A percentile compares a stretch with the other conserved stretches of the same genome.
These are phyloP conservation scores for Saxidomus purpurata DNA, from an alignment of 1,140 invertebrate genomes.

Conservation along the genomic window DNA sequence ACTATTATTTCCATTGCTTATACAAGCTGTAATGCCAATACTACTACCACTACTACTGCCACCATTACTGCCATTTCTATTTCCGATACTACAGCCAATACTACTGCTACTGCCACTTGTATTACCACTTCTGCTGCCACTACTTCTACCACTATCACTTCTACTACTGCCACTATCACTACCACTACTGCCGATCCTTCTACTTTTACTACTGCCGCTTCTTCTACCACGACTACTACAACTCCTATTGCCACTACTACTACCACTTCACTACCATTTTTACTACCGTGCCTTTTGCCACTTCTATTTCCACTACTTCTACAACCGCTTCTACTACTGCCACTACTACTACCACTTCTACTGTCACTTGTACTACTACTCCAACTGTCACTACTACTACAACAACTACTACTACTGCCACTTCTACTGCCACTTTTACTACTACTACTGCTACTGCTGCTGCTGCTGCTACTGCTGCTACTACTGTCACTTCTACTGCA, in stretches of 20 bases:
- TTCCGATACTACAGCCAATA: conserved; percentile 18
- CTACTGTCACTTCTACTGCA: conserved; percentile 25
- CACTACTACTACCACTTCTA: too few relatives aligned
- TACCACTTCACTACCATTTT: too few relatives aligned
- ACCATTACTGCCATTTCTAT: conserved; percentile 8
- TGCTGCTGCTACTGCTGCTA: not conserved
- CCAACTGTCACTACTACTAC: not conserved
- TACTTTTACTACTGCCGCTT: conserved; percentile 15
- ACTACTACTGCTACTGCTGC: conserved; percentile 14
- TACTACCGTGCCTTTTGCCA: not conserved
- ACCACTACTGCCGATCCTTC: too few relatives aligned
- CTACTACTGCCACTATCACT: conserved; percentile 19
- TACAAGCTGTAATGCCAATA: too few relatives aligned
- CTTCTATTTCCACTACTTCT: conserved; percentile 2
- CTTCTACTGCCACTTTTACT: conserved; percentile 1
- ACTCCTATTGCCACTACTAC: conserved; percentile 23
- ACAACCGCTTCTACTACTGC: too few relatives aligned
- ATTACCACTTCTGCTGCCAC: too few relatives aligned
- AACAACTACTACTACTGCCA: conserved; percentile 14
- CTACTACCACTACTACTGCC: conserved; percentile 38
- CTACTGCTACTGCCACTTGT: too few relatives aligned
- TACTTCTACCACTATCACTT: too few relatives aligned
- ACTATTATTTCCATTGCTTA: too few relatives aligned
- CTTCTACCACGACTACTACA: conserved; percentile 30
- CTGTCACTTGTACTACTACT: not conserved